These are phyloP conservation scores for Ceriagrion tenellum DNA, from an alignment of 2,888 invertebrate species.

Conservation along the genomic window DNA sequence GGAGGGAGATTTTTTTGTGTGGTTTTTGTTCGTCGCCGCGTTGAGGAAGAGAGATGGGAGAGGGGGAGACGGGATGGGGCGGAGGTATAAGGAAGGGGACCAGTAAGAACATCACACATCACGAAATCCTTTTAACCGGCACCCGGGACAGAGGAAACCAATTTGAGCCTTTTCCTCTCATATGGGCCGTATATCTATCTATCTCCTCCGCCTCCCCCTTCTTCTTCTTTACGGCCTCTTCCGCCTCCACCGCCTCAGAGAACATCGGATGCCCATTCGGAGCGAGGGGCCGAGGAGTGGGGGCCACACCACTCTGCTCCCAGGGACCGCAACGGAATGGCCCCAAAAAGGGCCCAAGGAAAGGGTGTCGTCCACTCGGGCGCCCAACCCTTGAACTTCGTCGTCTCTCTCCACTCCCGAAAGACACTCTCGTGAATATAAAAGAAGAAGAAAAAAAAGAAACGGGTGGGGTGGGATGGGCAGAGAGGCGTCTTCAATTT, in stretches of 20 bases:
- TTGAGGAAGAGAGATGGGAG: too few relatives aligned
- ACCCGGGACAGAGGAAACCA: slow-evolving; percentile 9
- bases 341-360: neutral
- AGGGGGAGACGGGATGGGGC: neutral
- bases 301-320: too few relatives aligned
- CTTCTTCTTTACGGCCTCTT: too few relatives aligned
- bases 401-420: too few relatives aligned
- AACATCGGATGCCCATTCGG: too few relatives aligned
- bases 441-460: too few relatives aligned
- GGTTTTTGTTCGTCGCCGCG: neutral
- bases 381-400: neutral
- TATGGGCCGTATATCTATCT: neutral
- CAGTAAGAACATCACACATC: slow-evolving; percentile 3
- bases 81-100: neutral
- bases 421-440: too few relatives aligned
- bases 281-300: too few relatives aligned
- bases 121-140: slow-evolving; percentile 11
- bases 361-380: too few relatives aligned
- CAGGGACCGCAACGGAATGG: too few relatives aligned
- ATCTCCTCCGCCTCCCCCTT: neutral
- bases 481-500: neutral
- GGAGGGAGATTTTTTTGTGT: neutral
- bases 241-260: too few relatives aligned
- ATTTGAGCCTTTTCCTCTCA: neutral
- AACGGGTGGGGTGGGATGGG: too few relatives aligned